phyloP scores from a whole-genome alignment of 1,140 invertebrate species.

The Micrasema longulum region DNA sequence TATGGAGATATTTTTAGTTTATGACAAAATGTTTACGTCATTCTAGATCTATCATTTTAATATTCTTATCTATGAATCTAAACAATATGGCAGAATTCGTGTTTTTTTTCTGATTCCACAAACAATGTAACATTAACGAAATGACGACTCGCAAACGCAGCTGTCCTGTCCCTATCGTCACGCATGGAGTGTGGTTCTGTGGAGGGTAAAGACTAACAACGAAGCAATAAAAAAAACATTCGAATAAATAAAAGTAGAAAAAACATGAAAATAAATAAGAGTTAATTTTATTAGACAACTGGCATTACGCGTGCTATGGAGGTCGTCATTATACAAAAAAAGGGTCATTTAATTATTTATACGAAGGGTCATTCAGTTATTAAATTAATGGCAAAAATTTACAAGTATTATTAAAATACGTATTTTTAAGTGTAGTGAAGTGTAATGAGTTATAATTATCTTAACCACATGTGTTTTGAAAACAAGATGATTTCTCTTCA shows the following conservation, averaged over 20 bases:
- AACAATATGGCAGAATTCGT: neutral
- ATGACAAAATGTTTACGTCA: too few species aligned
- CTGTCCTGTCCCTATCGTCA: conserved; percentile 29
- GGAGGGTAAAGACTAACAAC: neutral
- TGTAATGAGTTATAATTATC: too few species aligned
- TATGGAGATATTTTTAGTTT: too few species aligned
- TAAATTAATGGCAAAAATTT: too few species aligned
- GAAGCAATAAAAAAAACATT: conserved; percentile 17
- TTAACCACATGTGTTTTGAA: too few species aligned
- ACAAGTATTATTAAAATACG: too few species aligned
- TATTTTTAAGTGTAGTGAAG: too few species aligned
- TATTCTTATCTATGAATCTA: neutral
- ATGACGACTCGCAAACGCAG: conserved; percentile 34
- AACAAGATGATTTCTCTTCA: too few species aligned
- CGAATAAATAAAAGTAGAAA: conserved; percentile 19
- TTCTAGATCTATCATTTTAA: too few species aligned
- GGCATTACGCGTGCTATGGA: conserved; percentile 19
- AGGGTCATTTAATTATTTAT: too few species aligned
- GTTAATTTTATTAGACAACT: conserved; percentile 36
- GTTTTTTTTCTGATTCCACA: conserved; percentile 7
- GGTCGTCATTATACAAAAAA: too few species aligned
- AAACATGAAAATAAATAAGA: conserved; percentile 18
- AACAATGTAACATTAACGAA: conserved; percentile 16
- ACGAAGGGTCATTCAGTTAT: too few species aligned
- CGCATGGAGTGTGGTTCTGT: conserved; percentile 21